Percentiles rank a stretch among this genome's conserved stretches.
Evolutionary conservation across 1,140 invertebrate genomes (phyloP).

Genomic region (Neodiprion pinetum): DNA sequence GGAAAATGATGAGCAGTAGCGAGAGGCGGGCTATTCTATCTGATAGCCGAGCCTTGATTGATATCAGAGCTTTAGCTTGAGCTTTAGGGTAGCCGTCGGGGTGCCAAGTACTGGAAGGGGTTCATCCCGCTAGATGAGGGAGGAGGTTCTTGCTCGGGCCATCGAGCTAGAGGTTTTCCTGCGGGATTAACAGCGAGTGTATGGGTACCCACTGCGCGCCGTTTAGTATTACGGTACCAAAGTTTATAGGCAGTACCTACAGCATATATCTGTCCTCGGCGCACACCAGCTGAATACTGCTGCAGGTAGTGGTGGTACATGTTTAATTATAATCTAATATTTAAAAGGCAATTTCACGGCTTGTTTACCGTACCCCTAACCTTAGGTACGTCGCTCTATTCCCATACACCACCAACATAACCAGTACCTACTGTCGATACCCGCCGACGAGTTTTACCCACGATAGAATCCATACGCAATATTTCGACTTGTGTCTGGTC

Average conservation of each 20-base stretch:
- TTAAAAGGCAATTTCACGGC: constrained; percentile 65
- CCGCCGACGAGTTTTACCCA: too few relatives aligned
- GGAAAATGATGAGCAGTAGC: constrained; percentile 8
- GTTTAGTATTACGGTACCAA: not conserved
- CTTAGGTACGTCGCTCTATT: not conserved
- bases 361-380: constrained; percentile 53
- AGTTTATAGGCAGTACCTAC: too few relatives aligned
- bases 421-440: too few relatives aligned
- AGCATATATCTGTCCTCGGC: too few relatives aligned
- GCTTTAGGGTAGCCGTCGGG: too few relatives aligned
- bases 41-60: constrained; percentile 57
- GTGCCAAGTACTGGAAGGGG: constrained; percentile 6
- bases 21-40: constrained; percentile 53
- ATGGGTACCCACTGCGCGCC: not conserved
- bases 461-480: too few relatives aligned
- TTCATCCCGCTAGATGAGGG: constrained; percentile 38
- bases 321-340: constrained; percentile 66
- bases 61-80: constrained; percentile 34
- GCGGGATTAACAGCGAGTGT: not conserved
- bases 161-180: not conserved
- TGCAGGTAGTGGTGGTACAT: constrained; percentile 40
- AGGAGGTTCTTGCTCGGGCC: constrained; percentile 9
- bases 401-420: too few relatives aligned
- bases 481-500: too few relatives aligned
- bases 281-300: too few relatives aligned